Conservation (phyloP, 2,888 invertebrate species). For the Brachyptera putata region DNA sequence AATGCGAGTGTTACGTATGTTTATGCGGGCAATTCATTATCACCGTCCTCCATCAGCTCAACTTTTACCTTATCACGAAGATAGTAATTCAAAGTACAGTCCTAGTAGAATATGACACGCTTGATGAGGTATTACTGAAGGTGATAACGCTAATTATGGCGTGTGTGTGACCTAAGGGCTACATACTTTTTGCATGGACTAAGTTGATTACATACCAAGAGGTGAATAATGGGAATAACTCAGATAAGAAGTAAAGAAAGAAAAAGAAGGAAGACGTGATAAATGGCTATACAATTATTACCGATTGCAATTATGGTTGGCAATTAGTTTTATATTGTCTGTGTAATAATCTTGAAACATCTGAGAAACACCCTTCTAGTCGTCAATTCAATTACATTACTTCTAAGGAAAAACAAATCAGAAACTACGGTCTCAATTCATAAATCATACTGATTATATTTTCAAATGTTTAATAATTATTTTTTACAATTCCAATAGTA, state of each 20-base stretch:
- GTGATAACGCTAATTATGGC: not conserved
- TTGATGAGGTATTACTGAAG: not conserved
- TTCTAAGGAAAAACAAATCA: too few relatives aligned
- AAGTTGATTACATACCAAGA: not conserved
- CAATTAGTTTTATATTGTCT: too few relatives aligned
- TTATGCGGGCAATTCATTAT: not conserved
- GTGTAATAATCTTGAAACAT: too few relatives aligned
- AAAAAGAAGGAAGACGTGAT: conserved; percentile 8
- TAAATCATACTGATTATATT: too few relatives aligned
- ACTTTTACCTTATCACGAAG: conserved; percentile 7
- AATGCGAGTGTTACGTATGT: conserved; percentile 7
- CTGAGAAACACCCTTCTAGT: too few relatives aligned
- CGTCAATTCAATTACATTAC: too few relatives aligned
- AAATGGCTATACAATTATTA: too few relatives aligned
- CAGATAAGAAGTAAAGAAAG: conserved; percentile 14
- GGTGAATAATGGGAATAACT: conserved; percentile 18
- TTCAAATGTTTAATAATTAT: too few relatives aligned
- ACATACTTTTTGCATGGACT: not conserved
- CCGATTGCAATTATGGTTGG: too few relatives aligned
- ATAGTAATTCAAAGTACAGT: conserved; percentile 2
- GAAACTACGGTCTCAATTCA: too few relatives aligned
- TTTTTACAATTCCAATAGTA: too few relatives aligned
- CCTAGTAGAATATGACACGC: not conserved
- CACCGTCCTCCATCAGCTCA: conserved; percentile 15
- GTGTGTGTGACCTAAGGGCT: not conserved